A percentile compares a stretch with the other conserved stretches of the same genome.
phyloP scores from a whole-genome alignment of 2,113 vertebrate species.

The Melanocharis versteri region DNA sequence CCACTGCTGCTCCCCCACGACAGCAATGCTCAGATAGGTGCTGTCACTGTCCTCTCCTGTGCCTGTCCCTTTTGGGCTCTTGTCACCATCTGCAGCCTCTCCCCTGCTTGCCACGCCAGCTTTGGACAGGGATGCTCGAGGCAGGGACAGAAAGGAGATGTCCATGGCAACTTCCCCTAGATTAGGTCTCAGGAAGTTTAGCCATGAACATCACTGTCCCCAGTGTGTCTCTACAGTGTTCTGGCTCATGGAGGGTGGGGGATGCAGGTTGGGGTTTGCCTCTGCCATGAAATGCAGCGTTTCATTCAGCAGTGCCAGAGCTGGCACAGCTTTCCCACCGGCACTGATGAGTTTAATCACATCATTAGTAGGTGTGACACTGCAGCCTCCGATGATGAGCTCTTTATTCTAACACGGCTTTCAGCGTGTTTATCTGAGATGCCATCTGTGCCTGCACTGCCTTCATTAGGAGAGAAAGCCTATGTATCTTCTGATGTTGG shows the following conservation, averaged over 20 bases:
- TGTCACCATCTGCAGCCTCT: not conserved
- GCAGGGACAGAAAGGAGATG: not conserved
- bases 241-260: not conserved
- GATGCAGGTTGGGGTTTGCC: not conserved
- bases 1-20: not conserved
- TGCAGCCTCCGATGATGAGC: constrained; percentile 24
- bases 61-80: not conserved
- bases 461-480: constrained; percentile 21
- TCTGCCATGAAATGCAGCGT: not conserved
- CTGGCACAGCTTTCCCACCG: not conserved
- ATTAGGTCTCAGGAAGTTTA: not conserved
- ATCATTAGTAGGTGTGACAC: constrained; percentile 58
- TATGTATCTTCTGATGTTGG: not conserved
- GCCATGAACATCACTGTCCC: not conserved
- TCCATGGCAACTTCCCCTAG: not conserved
- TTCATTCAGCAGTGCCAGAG: not conserved
- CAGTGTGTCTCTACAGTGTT: rapidly evolving
- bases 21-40: not conserved
- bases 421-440: constrained; percentile 7
- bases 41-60: not conserved
- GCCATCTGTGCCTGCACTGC: constrained; percentile 41
- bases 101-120: not conserved
- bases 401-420: constrained; percentile 23
- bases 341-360: constrained; percentile 47
- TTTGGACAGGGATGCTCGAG: not conserved